These are phyloP conservation scores for Platyura marginata DNA, from an alignment of 1,140 invertebrate species.

Conservation along the genomic window DNA sequence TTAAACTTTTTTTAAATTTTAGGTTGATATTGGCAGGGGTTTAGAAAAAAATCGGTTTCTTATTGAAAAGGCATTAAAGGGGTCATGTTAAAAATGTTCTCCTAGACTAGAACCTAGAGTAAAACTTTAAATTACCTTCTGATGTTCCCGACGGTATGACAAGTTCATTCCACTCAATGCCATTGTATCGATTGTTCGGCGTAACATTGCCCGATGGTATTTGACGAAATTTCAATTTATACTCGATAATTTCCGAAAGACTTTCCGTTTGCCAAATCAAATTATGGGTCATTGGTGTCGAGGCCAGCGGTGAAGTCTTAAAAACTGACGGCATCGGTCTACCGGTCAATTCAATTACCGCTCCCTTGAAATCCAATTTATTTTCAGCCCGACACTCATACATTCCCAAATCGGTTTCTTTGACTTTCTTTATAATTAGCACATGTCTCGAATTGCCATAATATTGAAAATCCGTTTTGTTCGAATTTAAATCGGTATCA, in stretches of 20 bases:
- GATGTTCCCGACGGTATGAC: slow-evolving; percentile 39
- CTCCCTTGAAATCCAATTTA: slow-evolving; percentile 34
- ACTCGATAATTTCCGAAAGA: slow-evolving; percentile 43
- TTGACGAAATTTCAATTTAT: slow-evolving; percentile 40
- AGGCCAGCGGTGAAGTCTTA: slow-evolving; percentile 27
- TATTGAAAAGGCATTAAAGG: no score
- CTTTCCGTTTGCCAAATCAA: slow-evolving; percentile 56
- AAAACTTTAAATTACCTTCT: no score
- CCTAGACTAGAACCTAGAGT: no score
- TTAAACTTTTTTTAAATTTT: no score
- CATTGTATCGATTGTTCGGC: slow-evolving; percentile 10
- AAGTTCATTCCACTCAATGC: slow-evolving; percentile 37
- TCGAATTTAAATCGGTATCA: slow-evolving; percentile 12
- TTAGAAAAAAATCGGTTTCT: no score
- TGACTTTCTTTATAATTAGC: slow-evolving; percentile 47
- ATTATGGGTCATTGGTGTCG: slow-evolving; percentile 29
- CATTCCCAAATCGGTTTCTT: slow-evolving; percentile 47
- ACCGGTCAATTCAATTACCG: slow-evolving; percentile 32
- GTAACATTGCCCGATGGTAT: slow-evolving; percentile 13
- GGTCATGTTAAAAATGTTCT: no score
- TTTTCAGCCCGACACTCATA: slow-evolving; percentile 64
- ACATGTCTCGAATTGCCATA: slow-evolving; percentile 28
- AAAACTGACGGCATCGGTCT: slow-evolving; percentile 35
- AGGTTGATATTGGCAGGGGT: no score
- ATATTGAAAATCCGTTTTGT: slow-evolving; percentile 10